Evolutionary conservation across 2,888 invertebrate species (phyloP), one percentile per base, ranked within the genome.

Genomic region (Tenthredo mesomela): DNA sequence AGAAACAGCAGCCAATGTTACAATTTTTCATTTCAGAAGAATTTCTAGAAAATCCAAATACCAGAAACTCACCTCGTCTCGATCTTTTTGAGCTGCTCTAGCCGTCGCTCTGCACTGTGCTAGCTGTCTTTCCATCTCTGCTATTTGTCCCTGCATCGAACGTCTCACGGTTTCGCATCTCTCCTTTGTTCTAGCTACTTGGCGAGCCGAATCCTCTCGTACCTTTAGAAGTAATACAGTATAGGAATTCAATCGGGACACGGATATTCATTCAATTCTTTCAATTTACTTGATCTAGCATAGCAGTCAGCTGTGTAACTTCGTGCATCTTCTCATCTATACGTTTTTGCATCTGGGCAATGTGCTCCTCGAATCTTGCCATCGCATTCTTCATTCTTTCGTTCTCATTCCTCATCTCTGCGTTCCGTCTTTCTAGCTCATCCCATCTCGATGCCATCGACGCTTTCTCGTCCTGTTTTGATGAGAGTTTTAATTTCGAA

Each of bases 321-420:
- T 96, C 96, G 88, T 96, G 96, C 91, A 95, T 93, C 91, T 96
- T 96, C 91, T 96, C 96, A 84, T 96, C 95, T 1, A 95, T 93
- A 12, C 95, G 94, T 89, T 95, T 95, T 88, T 96, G 95, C 86
- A 95, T 94, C 12, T 95, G 94, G 9, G 95, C 92, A 33, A 95
- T 94, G 0, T 93, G 92, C 87, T 96, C 96, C 89, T 96, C 95
- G 90, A 95, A 93, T 58, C 95, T 93, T 25, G 94, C 94, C 71
- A 95, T 91, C 84, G 95, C 94, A 18, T 90, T 94, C 93, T 94
- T 95, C 88, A 94, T 93, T 71, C 93, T 89, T 87, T 90, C 91
- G 87, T 94, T 95, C 43, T 93, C 93, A 85, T 95, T 95, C 0
- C 94, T 94, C 54, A 95, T 91, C 85, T 95, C 95, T 0, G 93